A percentile compares a stretch with the other conserved stretches of the same genome.
phyloP scores from a whole-genome alignment of 2,888 invertebrate genomes.

The Linnaemya tessellans region DNA sequence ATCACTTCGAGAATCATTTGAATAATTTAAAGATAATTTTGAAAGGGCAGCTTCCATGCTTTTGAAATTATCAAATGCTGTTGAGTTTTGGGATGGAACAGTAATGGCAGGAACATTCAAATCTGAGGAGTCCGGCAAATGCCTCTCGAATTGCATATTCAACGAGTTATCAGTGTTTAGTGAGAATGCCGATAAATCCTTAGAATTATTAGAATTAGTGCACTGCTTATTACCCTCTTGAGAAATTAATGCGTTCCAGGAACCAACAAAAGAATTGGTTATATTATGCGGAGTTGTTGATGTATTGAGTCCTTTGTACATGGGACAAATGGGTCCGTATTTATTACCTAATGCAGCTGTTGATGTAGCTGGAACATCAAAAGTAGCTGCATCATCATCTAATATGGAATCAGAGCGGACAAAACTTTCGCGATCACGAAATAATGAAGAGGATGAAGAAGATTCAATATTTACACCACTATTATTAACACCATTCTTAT shows the following conservation, averaged over 20 bases:
- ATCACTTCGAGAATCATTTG: conserved; percentile 58
- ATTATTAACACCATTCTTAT: conserved; percentile 12
- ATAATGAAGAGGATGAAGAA: conserved; percentile 71
- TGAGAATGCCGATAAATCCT: conserved; percentile 73
- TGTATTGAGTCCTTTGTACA: conserved; percentile 76
- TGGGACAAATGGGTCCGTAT: conserved; percentile 88
- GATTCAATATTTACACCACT: conserved; percentile 58
- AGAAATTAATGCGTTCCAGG: conserved; percentile 75
- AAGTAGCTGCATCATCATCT: conserved; percentile 86
- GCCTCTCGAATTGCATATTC: conserved; percentile 58
- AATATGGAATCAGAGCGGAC: conserved; percentile 85
- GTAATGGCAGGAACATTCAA: conserved; percentile 49
- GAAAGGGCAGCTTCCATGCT: conserved; percentile 74
- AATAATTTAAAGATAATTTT: conserved; percentile 73
- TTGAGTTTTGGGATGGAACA: conserved; percentile 56
- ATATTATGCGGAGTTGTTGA: conserved; percentile 62
- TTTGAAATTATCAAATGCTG: conserved; percentile 72
- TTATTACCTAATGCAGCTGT: conserved; percentile 84
- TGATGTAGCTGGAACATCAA: conserved; percentile 85
- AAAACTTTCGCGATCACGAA: conserved; percentile 78
- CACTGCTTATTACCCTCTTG: conserved; percentile 68
- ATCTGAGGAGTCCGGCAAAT: conserved; percentile 57
- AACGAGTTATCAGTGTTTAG: conserved; percentile 62
- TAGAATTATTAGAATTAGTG: conserved; percentile 49
- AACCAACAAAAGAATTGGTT: conserved; percentile 72